Percentiles rank a stretch among this genome's conserved stretches.
Evolutionary conservation across 2,888 invertebrate species (phyloP).

Genomic region (Sphaerophoria rueppellii): DNA sequence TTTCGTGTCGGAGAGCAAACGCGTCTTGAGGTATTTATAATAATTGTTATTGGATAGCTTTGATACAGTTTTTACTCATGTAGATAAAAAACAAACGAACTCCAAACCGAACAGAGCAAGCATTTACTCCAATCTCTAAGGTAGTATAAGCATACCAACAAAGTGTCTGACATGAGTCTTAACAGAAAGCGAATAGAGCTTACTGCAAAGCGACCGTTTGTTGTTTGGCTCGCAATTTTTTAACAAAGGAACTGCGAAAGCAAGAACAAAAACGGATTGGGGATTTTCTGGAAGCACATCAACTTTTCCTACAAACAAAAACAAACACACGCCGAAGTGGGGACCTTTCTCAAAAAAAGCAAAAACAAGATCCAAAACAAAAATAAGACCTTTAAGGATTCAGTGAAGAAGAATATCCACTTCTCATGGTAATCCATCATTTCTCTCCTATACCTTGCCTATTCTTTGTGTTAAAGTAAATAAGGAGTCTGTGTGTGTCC

Average conservation of each 20-base stretch:
- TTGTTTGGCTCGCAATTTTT: slow-evolving; percentile 55
- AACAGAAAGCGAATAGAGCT: slow-evolving; percentile 50
- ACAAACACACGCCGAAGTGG: neutral
- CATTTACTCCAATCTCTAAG: too few relatives aligned
- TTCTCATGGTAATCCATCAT: slow-evolving; percentile 69
- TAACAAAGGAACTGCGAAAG: slow-evolving; percentile 45
- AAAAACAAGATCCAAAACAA: neutral
- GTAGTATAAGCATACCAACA: slow-evolving; percentile 8
- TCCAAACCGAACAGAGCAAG: too few relatives aligned
- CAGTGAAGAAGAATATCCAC: slow-evolving; percentile 55
- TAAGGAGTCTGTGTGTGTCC: slow-evolving; percentile 51
- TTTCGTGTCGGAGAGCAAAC: too few relatives aligned
- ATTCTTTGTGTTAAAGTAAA: slow-evolving; percentile 55
- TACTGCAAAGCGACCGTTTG: slow-evolving; percentile 61
- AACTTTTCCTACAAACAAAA: neutral
- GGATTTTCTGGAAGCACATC: slow-evolving; percentile 44
- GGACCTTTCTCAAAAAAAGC: slow-evolving; percentile 4
- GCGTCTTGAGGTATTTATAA: too few relatives aligned
- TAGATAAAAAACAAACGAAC: too few relatives aligned
- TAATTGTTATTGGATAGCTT: too few relatives aligned
- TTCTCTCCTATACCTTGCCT: slow-evolving; percentile 27
- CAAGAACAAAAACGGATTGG: slow-evolving; percentile 31
- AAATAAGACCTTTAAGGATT: slow-evolving; percentile 40
- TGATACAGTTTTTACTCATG: too few relatives aligned
- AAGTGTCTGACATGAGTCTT: slow-evolving; percentile 51